Evolutionary conservation across 2,113 vertebrate genomes (phyloP), one percentile per base, ranked within the genome.

Genomic region (Megaleporinus macrocephalus): DNA sequence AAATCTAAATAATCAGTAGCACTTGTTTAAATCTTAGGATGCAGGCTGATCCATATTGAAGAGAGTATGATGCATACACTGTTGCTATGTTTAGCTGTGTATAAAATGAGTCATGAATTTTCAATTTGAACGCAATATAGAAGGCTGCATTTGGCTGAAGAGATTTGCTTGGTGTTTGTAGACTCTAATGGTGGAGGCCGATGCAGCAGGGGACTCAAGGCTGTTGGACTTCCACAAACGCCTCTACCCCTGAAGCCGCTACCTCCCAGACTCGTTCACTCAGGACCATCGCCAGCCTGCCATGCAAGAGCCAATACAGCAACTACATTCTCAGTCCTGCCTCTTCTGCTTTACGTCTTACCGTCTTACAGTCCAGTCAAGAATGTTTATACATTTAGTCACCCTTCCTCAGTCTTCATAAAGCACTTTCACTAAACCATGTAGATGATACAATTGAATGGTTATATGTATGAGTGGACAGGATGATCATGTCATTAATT

Each of bases 141-240:
- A 44, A 44, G 41, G 11, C 11, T 24, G 33, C 0, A 0, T 68
- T 20, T 41, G 18, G 33, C 9, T 44, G 41, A 44, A 44, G 41
- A 44, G 4, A 44, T 44, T 44, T 44, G 3, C 7, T 70, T 44
- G 22, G 2, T 29, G 79, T 78, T 47, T 86, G 12, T 88, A 99
- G 97, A 94, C 93, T 5, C 94, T 99, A 88, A 78, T 97, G 90
- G 90, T 95, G 78, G 93, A 96, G 82, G 96, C 95, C 82, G 94
- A 92, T 95, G 89, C 79, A 76, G 92, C 93, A 11, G 88, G 93
- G 79, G 96, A 99, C 88, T 27, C 80, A 82, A 94, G 95, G 91
- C 76, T 93, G 65, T 84, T 97, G 84, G 92, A 96, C 73, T 91
- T 98, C 85, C 86, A 97, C 88, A 91, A 92, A 80, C 93, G 93